Percentiles rank a stretch among this genome's conserved stretches.
Conservation (phyloP, 2,797 vertebrate species). For the Sebastes nivosus region DNA sequence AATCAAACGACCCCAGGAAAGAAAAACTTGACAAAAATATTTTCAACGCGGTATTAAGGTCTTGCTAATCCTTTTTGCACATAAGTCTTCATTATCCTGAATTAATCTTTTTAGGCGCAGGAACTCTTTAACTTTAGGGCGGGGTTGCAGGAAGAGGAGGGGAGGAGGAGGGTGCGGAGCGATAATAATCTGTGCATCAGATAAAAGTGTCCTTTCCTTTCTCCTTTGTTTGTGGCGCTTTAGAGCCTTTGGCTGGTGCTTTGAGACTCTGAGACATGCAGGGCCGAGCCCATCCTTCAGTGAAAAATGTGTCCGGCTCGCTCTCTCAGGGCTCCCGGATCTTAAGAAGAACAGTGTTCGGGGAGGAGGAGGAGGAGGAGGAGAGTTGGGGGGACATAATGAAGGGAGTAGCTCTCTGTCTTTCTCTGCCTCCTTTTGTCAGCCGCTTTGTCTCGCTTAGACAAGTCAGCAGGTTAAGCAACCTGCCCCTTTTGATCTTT, state of each 20-base stretch:
- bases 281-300: slow-evolving; percentile 68
- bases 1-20: slow-evolving; percentile 52
- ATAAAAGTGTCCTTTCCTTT: slow-evolving; percentile 76
- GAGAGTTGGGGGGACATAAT: slow-evolving; percentile 64
- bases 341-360: slow-evolving; percentile 76
- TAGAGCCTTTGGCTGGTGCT: slow-evolving; percentile 71
- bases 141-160: slow-evolving; percentile 53
- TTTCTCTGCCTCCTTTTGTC: slow-evolving; percentile 78
- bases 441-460: slow-evolving; percentile 85
- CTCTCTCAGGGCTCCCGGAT: slow-evolving; percentile 73
- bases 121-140: slow-evolving; percentile 63
- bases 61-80: slow-evolving; percentile 47
- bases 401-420: slow-evolving; percentile 78
- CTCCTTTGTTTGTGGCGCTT: slow-evolving; percentile 70
- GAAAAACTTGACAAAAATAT: slow-evolving; percentile 67
- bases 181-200: slow-evolving; percentile 75
- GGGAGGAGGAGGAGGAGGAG: slow-evolving; percentile 50
- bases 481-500: slow-evolving; percentile 78
- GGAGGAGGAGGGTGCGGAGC: slow-evolving; percentile 34
- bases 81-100: slow-evolving; percentile 64
- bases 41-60: slow-evolving; percentile 47
- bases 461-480: slow-evolving; percentile 92
- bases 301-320: slow-evolving; percentile 63
- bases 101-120: slow-evolving; percentile 63
- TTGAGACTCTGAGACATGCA: slow-evolving; percentile 67